Base-by-base conservation (phyloP, 2,113 vertebrate genomes). In the Melanerpes aurifrons region DNA sequence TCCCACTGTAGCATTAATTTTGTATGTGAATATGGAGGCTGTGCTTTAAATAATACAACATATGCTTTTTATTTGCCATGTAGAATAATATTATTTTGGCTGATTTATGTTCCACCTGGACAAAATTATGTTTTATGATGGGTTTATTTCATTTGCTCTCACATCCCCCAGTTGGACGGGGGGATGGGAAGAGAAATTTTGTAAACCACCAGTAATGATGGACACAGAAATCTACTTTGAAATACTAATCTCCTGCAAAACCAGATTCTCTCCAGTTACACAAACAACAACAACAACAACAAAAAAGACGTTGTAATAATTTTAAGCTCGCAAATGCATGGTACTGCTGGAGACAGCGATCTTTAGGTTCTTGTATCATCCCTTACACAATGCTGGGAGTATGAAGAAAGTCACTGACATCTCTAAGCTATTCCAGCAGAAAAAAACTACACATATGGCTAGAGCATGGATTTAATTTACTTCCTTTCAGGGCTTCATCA, bases 91-190 rank as follows among this genome's bases (percentile, higher is more conserved):
- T 97, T 97, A 97, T 96, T 95, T 96, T 85, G 94, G 87, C 83
- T 97, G 96, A 97, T 97, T 97, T 97, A 98, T 96, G 93, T 91
- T 79, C 95, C 96, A 97, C 96, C 96, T 97, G 97, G 96, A 97
- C 94, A 97, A 97, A 97, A 97, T 98, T 97, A 97, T 96, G 96
- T 95, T 97, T 97, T 97, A 96, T 97, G 97, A 95, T 6, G 59
- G 92, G 95, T 96, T 98, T 98, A 97, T 97, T 97, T 98, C 88
- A 97, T 96, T 97, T 98, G 96, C 82, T 96, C 73, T 89, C 96
- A 83, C 82, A 97, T 96, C 73, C 90, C 92, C 87, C 95, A 95
- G 72, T 70, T 54, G 83, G 48, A 22, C 10, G 4, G 3, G 1
- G 4, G 3, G 1, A 1, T 12, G 22, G 5, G 77, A 32, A 28